Base-by-base conservation (phyloP, 2,888 invertebrate genomes). In the Rapana venosa region DNA sequence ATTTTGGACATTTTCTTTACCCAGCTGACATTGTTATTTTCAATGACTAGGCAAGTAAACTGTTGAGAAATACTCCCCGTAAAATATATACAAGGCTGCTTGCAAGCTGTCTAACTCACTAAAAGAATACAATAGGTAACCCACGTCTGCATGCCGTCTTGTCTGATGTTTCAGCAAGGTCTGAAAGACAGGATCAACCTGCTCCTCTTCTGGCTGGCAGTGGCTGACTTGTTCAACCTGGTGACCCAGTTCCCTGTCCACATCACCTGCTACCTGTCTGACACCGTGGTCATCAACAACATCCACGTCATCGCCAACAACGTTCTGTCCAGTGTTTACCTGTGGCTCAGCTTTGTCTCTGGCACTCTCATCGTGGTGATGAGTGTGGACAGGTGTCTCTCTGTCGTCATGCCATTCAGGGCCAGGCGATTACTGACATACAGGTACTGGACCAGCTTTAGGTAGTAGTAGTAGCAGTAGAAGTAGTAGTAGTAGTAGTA, bases 181-280 rank as follows among this genome's bases (percentile, higher is more conserved):
- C 35, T 79, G 35, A 32, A 32, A 35, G 79, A 79, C 79, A 79
- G 35, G 32, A 79, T 79, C 35, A 32, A 79, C 79, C 35, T 79
- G 32, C 79, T 79, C 35, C 79, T 79, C 79, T 79, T 79, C 79
- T 79, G 79, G 32, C 35, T 79, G 79, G 79, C 79, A 32, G 79
- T 79, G 79, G 79, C 79, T 79, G 58, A 58, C 56, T 35, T 86
- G 32, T 5, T n/a, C 61, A 30, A 86, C 66, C 61, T 66, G 86
- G 6, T 26, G 58, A 22, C 6, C 56, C 32, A 86, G 8, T 22
- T 61, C 13, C 61, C 15, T 15, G 58, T 66, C 4, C 5, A 5
- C 5, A 15, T 35, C 22, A 15, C 32, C 79, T 79, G 79, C 22
- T 79, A 79, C 79, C 32, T 79, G 32, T 79, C 74, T n/a, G 74